Base-by-base conservation (phyloP, 2,797 vertebrate genomes). In the Adelosebastes latens region DNA sequence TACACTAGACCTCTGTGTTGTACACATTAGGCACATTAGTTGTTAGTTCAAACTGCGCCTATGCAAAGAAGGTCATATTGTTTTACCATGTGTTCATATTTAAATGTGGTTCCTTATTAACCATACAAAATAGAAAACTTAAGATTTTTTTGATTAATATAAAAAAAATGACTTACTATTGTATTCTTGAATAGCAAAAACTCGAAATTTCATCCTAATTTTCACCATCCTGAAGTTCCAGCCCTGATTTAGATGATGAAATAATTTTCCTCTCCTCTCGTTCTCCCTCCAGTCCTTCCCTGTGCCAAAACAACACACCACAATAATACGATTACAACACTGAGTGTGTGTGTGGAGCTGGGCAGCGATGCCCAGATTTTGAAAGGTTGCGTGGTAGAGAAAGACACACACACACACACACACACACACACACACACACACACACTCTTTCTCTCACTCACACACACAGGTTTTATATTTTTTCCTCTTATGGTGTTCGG, bases 261-360 rank as follows among this genome's bases (percentile, higher is more conserved):
- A 84, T 73, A 10, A 25, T 69, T 72, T 69, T 32, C 42, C 49
- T 80, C 42, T 68, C 77, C 72, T 72, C 46, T 67, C 32, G 9
- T 31, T 81, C 80, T 52, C 29, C 53, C 25, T 79, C 29, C 73
- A 27, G 9, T 58, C 18, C 49, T 18, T 69, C 72, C 80, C 63
- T 18, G 59, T 81, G 80, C 79, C 91, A 89, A 79, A 88, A 81
- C 65, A 85, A 81, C 85, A 87, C 86, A 90, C 86, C 88, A 93
- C 87, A 87, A 88, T 93, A 93, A 95, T 92, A 87, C 87, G 90
- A 94, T 94, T 94, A 94, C 88, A 87, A 84, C 80, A 77, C 82
- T 77, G 78, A 81, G 88, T 88, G 88, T 87, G 75, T 81, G 76
- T 81, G 82, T 77, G 66, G 66, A 81, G 72, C 76, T 76, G 77